Base-by-base conservation (phyloP, 2,113 vertebrate genomes). In the Phrynosoma platyrhinos region DNA sequence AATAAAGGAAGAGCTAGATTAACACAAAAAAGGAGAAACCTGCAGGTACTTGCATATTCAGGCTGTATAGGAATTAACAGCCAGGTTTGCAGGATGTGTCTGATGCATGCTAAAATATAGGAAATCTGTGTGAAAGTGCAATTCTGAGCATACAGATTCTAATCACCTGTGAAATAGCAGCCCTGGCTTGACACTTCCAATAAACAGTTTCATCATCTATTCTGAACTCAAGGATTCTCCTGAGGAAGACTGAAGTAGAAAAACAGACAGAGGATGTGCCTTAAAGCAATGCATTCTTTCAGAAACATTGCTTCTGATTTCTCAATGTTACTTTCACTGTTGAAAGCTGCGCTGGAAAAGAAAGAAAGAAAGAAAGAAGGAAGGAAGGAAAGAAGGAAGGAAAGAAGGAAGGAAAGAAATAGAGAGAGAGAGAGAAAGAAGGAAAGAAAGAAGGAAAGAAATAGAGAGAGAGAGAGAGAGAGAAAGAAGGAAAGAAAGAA, bases 1-100 rank as follows among this genome's bases (percentile, higher is more conserved):
- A 83, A 82, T 42, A 86, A 76, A 85, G 74, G 72, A 88, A 83
- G 32, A 66, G 18, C 58, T 36, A 77, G 52, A 88, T n/a, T 88
- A 85, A 62, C 83, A 89, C 1, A 76, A 12, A 16, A 12, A 89
- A 82, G 25, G 82, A 90, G 90, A 83, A 89, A 86, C 42, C 84
- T 75, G 58, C 87, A 93, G 91, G 87, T 91, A 81, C 69, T 92
- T 91, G 76, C 88, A 87, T 40, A 42, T 93, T 92, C 86, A 86
- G 66, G 84, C 4, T 10, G 1, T 9, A 86, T 30, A 55, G 80
- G 16, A 78, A 69, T 86, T 79, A 89, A 79, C 75, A 69, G 85
- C 72, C 42, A 72, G n/a, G 79, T 0, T 1, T 87, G 89, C 82
- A 85, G 82, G 0, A 0, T 82, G 47, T 82, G 86, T 72, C 84